Conservation (phyloP, 30 jellyfish, hydroid and myxozoan species). For the Catostylus mosaicus region DNA sequence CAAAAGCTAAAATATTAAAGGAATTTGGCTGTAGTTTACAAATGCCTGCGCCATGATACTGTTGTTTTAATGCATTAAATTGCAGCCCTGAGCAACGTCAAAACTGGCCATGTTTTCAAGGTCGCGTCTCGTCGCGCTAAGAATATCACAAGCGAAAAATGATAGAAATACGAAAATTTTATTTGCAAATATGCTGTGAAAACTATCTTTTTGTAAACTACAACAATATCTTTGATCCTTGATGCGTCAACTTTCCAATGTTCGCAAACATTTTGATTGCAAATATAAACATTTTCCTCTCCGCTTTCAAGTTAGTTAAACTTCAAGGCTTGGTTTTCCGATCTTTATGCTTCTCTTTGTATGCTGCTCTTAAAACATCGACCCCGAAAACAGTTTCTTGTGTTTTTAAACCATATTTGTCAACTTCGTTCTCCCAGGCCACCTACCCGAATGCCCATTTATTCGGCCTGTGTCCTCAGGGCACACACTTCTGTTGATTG, state of each 20-base stretch:
- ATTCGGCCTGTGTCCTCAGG: too few relatives aligned
- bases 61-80: not conserved
- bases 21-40: not conserved
- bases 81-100: slow-evolving; percentile 15
- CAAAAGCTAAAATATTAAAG: not conserved
- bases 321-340: not conserved
- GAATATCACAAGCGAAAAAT: not conserved
- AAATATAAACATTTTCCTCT: not conserved
- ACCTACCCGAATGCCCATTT: too few relatives aligned
- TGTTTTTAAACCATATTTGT: not conserved
- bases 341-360: not conserved
- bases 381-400: not conserved
- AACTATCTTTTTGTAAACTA: not conserved
- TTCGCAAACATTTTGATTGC: not conserved
- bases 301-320: not conserved
- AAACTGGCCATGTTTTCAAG: slow-evolving; percentile 1
- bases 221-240: not conserved
- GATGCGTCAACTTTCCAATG: not conserved
- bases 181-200: not conserved
- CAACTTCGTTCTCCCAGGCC: not conserved
- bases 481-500: too few relatives aligned
- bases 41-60: slow-evolving; percentile 8
- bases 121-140: not conserved
- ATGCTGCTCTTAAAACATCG: not conserved
- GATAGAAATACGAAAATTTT: not conserved